Conservation (phyloP, 64 coral and sea anemone genomes). For the Stichodactyla helianthus region DNA sequence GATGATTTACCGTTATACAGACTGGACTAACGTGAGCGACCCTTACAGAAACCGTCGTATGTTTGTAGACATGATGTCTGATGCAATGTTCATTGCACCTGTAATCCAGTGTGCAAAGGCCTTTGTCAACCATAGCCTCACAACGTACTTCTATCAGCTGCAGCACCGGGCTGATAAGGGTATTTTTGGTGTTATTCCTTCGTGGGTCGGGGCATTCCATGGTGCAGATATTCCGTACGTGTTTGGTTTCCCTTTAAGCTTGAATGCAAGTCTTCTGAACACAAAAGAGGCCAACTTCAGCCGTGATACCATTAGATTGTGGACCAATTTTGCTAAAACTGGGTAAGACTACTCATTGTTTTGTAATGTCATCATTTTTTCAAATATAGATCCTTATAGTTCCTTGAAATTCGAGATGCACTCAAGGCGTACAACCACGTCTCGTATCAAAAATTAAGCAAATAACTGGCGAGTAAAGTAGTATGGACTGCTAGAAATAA, state of each 20-base stretch:
- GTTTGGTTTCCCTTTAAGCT: constrained; percentile 29
- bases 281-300: constrained; percentile 32
- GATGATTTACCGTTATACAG: constrained; percentile 62
- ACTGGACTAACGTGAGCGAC: constrained; percentile 34
- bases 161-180: no score
- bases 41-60: no score
- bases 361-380: background rate
- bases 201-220: no score
- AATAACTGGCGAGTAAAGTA: no score
- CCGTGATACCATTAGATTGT: constrained; percentile 23
- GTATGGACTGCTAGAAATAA: no score
- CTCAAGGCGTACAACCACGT: background rate
- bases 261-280: background rate
- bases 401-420: background rate
- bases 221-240: background rate
- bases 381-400: background rate
- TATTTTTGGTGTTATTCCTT: no score
- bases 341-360: constrained; percentile 12
- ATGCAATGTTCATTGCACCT: no score
- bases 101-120: no score
- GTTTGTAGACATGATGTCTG: no score
- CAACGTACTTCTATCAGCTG: no score
- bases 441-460: no score
- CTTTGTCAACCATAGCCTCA: no score
- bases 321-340: constrained; percentile 51